Percentiles rank a stretch among this genome's conserved stretches.
These are phyloP conservation scores for Ovis aries DNA, from an alignment of 2,113 vertebrate genomes.

Conservation along the genomic window ARS-UI_Ramb_v3.0 NC_056055.1:198465501-198466000, in stretches of 20 bases:
- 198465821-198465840: background rate
- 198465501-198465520: background rate
- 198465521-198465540: background rate
- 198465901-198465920: background rate
- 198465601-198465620: background rate
- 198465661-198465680: background rate
- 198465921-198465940: background rate
- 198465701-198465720: background rate
- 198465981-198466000: background rate
- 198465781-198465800: background rate
- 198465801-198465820: background rate
- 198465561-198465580: background rate
- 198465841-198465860: background rate
- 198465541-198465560: background rate
- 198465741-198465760: background rate
- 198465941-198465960: background rate
- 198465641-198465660: background rate
- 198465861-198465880: background rate
- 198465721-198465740: background rate
- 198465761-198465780: background rate
- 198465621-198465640: background rate
- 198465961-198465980: background rate
- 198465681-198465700: background rate
- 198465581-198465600: background rate
- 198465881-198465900: background rate